A percentile compares a stretch with the other conserved stretches of the same genome.
These are phyloP conservation scores for Psilanteris sp. DNA, from an alignment of 1,140 invertebrate species.

Conservation along the genomic window DNA sequence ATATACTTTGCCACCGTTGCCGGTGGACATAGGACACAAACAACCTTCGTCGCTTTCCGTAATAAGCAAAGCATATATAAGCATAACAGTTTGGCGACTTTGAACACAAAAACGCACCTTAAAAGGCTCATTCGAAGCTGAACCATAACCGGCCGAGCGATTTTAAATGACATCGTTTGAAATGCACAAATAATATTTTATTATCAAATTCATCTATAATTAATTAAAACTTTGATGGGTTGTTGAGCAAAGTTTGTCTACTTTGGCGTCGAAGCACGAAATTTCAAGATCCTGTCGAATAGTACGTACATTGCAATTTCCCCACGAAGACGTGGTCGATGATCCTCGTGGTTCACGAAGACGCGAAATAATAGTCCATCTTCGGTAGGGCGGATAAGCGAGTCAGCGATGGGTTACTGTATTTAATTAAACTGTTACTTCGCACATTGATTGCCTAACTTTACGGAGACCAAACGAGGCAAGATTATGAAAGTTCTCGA, in stretches of 20 bases:
- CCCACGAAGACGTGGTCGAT: constrained; percentile 63
- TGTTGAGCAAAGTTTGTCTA: constrained; percentile 64
- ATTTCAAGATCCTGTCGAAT: constrained; percentile 66
- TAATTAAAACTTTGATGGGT: constrained; percentile 66
- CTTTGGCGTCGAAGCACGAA: constrained; percentile 64
- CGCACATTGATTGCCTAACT: constrained; percentile 74
- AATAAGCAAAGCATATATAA: constrained; percentile 65
- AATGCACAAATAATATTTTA: constrained; percentile 48
- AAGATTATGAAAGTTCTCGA: constrained; percentile 72
- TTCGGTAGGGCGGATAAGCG: constrained; percentile 64
- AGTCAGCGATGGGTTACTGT: constrained; percentile 69
- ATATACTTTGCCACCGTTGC: constrained; percentile 61
- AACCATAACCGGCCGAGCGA: constrained; percentile 3
- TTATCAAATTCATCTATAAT: constrained; percentile 61
- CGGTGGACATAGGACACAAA: constrained; percentile 55
- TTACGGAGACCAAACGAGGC: constrained; percentile 64
- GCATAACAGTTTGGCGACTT: constrained; percentile 30
- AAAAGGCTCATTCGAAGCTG: constrained; percentile 1
- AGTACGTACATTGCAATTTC: constrained; percentile 65
- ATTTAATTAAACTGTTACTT: constrained; percentile 76
- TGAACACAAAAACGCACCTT: neutral
- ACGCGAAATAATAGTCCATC: constrained; percentile 65
- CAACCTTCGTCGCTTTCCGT: constrained; percentile 57
- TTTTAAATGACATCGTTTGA: neutral
- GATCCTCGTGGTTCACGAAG: constrained; percentile 65